Conservation (phyloP, 2,888 invertebrate species). For the Ochlodes sylvanus region DNA sequence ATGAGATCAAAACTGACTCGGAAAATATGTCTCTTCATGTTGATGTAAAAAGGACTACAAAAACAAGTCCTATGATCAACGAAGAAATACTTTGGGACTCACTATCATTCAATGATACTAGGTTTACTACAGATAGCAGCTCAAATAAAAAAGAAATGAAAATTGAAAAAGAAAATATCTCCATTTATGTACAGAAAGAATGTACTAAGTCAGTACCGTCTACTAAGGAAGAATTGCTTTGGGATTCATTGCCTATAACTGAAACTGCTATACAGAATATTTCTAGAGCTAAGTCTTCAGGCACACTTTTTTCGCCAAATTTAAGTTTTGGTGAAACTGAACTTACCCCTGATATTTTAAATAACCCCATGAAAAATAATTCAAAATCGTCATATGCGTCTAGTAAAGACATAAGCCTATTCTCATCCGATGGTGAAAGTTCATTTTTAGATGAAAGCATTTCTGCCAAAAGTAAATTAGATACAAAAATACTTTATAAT, state of each 20-base stretch:
- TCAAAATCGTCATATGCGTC: slow-evolving; percentile 40
- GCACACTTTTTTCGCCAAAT: slow-evolving; percentile 66
- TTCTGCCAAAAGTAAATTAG: slow-evolving; percentile 72
- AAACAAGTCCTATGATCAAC: slow-evolving; percentile 4
- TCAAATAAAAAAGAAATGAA: background rate
- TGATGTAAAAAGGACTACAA: background rate
- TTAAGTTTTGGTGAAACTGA: slow-evolving; percentile 66
- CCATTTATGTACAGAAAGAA: background rate
- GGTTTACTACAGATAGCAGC: background rate
- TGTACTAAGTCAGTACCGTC: too few species aligned
- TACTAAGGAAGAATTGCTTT: slow-evolving; percentile 41
- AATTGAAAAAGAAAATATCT: background rate
- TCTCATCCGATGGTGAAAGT: slow-evolving; percentile 78
- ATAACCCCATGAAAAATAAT: slow-evolving; percentile 48
- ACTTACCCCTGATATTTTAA: slow-evolving; percentile 46
- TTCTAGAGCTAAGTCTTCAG: slow-evolving; percentile 57
- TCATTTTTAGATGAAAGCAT: slow-evolving; percentile 86
- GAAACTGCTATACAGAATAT: slow-evolving; percentile 62
- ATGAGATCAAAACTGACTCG: slow-evolving; percentile 12
- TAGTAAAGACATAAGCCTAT: slow-evolving; percentile 69
- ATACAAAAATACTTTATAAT: slow-evolving; percentile 48
- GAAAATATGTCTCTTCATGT: background rate
- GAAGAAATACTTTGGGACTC: slow-evolving; percentile 42
- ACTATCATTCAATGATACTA: slow-evolving; percentile 52
- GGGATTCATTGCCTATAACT: slow-evolving; percentile 46